A percentile compares a stretch with the other conserved stretches of the same genome.
Evolutionary conservation across 2,797 vertebrate genomes (phyloP).

Genomic region (Acanthis flammea): DNA sequence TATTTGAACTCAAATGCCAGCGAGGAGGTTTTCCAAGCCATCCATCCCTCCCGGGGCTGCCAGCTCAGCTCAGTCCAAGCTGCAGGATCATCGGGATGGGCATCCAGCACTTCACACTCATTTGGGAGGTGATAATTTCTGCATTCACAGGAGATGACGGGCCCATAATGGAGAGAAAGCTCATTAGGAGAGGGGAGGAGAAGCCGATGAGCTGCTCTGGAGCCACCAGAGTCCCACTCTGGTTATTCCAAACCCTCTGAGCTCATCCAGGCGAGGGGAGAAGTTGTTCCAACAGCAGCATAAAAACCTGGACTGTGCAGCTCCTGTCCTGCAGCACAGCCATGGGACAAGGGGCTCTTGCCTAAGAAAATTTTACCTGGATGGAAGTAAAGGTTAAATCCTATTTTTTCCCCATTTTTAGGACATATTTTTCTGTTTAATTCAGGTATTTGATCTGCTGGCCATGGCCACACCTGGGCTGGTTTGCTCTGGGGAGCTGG

Average conservation of each 20-base stretch:
- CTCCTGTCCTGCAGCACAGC: background rate
- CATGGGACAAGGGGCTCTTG: background rate
- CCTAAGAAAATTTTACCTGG: fast-evolving
- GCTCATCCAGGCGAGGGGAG: background rate
- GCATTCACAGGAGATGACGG: background rate
- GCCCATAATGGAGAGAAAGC: background rate
- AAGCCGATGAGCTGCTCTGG: background rate
- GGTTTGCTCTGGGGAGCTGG: background rate
- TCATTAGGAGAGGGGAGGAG: background rate
- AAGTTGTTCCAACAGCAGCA: background rate
- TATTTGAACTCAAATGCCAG: background rate
- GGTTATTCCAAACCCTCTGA: background rate
- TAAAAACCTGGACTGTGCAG: background rate
- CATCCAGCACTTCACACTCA: background rate
- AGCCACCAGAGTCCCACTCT: background rate
- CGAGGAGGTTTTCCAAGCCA: background rate
- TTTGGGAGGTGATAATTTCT: slow-evolving; percentile 31
- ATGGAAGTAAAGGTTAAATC: background rate
- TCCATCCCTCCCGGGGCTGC: background rate
- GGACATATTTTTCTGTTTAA: background rate
- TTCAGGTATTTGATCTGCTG: background rate
- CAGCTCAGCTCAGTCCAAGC: background rate
- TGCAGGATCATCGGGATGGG: background rate
- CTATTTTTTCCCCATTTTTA: fast-evolving
- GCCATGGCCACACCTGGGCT: background rate